Evolutionary conservation across 2,888 invertebrate species (phyloP).

Genomic region (Nymphalis polychloros): DNA sequence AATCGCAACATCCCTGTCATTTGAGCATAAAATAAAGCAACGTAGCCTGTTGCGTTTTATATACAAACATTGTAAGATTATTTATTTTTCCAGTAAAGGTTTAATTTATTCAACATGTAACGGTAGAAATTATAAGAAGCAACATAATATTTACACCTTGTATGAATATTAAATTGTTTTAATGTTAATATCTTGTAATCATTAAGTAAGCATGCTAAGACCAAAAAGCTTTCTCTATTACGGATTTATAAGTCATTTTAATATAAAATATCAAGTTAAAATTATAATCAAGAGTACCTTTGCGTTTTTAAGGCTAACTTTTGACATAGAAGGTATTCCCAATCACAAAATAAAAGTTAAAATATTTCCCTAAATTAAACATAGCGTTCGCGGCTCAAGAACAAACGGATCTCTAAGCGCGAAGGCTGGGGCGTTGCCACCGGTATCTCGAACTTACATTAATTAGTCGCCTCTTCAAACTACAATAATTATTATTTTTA

Average conservation of each 20-base stretch:
- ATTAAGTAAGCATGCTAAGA: no score
- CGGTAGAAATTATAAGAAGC: background rate
- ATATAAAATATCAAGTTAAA: no score
- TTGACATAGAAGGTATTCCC: slow-evolving; percentile 2
- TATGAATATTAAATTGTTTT: no score
- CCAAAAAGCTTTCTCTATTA: no score
- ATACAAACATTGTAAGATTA: background rate
- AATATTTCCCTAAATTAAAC: slow-evolving; percentile 52
- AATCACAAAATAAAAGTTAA: slow-evolving; percentile 41
- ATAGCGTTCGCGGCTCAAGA: slow-evolving; percentile 45
- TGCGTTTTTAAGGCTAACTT: background rate
- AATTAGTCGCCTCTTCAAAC: slow-evolving; percentile 40
- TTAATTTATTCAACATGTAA: background rate
- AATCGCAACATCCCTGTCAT: slow-evolving; percentile 19
- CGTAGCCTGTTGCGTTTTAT: background rate
- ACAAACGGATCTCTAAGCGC: slow-evolving; percentile 35
- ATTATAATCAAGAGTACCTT: background rate
- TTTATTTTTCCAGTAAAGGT: background rate
- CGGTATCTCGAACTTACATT: slow-evolving; percentile 30
- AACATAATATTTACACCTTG: background rate
- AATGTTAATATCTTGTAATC: no score
- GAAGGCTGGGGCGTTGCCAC: slow-evolving; percentile 33
- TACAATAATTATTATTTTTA: slow-evolving; percentile 35
- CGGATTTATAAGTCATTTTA: no score
- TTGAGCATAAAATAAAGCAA: background rate